Percentiles rank a stretch among this genome's conserved stretches.
These are phyloP conservation scores for Hippocampus barbouri DNA, from an alignment of 2,113 vertebrate genomes.

Conservation along the genomic window DNA sequence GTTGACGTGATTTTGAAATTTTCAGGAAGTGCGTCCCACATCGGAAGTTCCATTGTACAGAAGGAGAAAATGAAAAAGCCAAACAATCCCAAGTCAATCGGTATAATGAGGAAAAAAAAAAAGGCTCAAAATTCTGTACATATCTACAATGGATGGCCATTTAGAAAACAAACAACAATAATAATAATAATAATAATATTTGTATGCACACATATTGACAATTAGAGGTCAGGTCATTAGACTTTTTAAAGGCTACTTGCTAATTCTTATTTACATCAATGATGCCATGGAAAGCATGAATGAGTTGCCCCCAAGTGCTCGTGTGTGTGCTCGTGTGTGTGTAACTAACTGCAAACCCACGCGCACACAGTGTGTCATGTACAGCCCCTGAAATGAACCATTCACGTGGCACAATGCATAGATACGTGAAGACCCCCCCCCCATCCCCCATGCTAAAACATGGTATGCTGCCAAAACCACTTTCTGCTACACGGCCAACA, in stretches of 20 bases:
- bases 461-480: constrained; percentile 60
- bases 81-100: constrained; percentile 50
- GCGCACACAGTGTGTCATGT: constrained; percentile 70
- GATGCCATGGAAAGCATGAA: not conserved
- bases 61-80: constrained; percentile 59
- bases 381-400: constrained; percentile 77
- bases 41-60: constrained; percentile 47
- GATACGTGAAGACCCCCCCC: constrained; percentile 81
- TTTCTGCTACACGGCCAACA: constrained; percentile 1
- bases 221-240: constrained; percentile 80
- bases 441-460: constrained; percentile 76
- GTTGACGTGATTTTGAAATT: not conserved
- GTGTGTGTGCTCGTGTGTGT: not conserved
- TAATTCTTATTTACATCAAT: constrained; percentile 68
- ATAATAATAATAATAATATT: constrained; percentile 62
- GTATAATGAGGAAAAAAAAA: constrained; percentile 50
- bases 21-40: not conserved
- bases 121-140: constrained; percentile 77
- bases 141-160: constrained; percentile 99
- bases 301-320: not conserved
- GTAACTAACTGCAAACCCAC: constrained; percentile 65
- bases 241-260: constrained; percentile 78
- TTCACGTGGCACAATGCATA: constrained; percentile 89
- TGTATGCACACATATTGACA: constrained; percentile 75
- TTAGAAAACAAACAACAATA: constrained; percentile 69